A percentile compares a stretch with the other conserved stretches of the same genome.
Evolutionary conservation across 1,140 invertebrate genomes (phyloP).

Genomic region (Pseudomyrmex flavicornis): DNA sequence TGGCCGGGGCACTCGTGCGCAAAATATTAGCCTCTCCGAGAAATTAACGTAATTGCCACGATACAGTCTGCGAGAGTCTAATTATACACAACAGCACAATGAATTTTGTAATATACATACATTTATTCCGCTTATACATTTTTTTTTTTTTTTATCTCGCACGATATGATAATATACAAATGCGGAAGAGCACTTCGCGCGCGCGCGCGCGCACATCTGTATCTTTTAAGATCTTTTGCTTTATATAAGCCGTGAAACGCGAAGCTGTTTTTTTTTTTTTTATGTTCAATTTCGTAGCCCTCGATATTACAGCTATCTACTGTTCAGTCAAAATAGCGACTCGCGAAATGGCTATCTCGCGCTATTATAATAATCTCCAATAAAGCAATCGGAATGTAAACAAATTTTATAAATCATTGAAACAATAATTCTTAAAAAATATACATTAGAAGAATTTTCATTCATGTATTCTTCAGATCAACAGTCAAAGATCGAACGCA

Average conservation of each 20-base stretch:
- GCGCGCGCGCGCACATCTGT: too few species aligned
- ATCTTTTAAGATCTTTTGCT: conserved; percentile 27
- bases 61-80: conserved; percentile 36
- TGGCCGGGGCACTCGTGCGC: conserved; percentile 32
- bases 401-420: too few species aligned
- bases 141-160: neutral
- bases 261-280: conserved; percentile 16
- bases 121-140: conserved; percentile 16
- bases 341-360: neutral
- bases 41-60: conserved; percentile 52
- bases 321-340: neutral
- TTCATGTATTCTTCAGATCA: neutral
- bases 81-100: conserved; percentile 30
- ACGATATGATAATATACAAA: neutral
- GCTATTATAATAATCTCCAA: neutral
- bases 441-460: neutral
- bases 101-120: conserved; percentile 17
- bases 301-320: neutral
- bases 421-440: too few species aligned
- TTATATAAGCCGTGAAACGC: conserved; percentile 7
- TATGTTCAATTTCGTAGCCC: conserved; percentile 28
- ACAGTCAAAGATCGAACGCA: neutral
- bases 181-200: neutral
- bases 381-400: too few species aligned
- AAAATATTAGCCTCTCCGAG: conserved; percentile 44